Evolutionary conservation across 2,888 invertebrate genomes (phyloP).

Genomic region (Melanostoma scalare): DNA sequence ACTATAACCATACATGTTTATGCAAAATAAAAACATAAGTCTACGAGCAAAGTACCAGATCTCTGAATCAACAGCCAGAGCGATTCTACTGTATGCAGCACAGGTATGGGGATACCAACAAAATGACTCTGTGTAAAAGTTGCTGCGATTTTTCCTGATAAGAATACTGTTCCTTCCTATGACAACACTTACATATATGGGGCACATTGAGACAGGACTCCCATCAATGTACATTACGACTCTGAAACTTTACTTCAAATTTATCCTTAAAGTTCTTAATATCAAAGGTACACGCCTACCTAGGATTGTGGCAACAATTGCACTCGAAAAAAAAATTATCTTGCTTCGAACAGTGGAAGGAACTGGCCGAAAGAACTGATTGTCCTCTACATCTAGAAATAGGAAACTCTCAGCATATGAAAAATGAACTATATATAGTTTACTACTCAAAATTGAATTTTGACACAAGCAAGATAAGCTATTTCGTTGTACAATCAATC

Average conservation of each 20-base stretch:
- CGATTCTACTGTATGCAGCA: background rate
- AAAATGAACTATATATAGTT: background rate
- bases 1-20: too few species aligned
- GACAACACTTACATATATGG: background rate
- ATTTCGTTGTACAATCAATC: background rate
- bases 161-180: background rate
- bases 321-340: background rate
- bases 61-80: background rate
- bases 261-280: background rate
- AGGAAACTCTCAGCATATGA: background rate
- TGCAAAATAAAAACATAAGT: slow-evolving; percentile 1
- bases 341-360: background rate
- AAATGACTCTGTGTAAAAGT: background rate
- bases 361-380: background rate
- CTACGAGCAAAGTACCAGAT: background rate
- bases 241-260: background rate
- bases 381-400: background rate
- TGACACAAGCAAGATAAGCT: background rate
- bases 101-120: background rate
- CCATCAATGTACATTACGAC: background rate
- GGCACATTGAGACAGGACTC: slow-evolving; percentile 1
- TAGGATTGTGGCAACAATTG: too few species aligned
- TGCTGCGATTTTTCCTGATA: background rate
- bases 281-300: too few species aligned
- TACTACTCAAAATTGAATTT: background rate